These are phyloP conservation scores for Hyperoplus immaculatus DNA, from an alignment of 2,797 vertebrate species.

Conservation along the genomic window DNA sequence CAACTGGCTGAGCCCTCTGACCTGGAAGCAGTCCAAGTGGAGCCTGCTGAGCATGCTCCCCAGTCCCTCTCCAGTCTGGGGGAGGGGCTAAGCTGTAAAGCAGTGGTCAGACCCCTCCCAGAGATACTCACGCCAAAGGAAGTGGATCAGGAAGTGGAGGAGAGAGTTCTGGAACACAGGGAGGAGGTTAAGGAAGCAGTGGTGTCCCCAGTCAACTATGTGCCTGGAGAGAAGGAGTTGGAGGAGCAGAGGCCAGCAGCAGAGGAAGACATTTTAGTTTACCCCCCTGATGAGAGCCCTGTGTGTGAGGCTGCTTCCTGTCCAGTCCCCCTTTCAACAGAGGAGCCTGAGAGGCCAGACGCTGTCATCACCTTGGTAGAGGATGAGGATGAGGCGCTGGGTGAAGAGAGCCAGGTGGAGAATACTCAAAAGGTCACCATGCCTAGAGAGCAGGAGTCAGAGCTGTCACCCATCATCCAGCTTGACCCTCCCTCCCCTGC, in stretches of 20 bases:
- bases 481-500: conserved; percentile 70
- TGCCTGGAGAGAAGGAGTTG: conserved; percentile 66
- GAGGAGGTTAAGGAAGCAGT: conserved; percentile 63
- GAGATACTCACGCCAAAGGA: conserved; percentile 75
- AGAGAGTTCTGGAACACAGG: conserved; percentile 63
- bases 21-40: conserved; percentile 90
- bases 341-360: conserved; percentile 70
- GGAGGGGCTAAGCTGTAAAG: conserved; percentile 81
- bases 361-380: conserved; percentile 79
- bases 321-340: conserved; percentile 69
- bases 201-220: conserved; percentile 68
- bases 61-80: conserved; percentile 86
- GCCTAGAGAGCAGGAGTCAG: conserved; percentile 70
- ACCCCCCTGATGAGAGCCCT: conserved; percentile 72
- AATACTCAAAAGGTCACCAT: conserved; percentile 67
- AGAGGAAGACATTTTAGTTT: conserved; percentile 76
- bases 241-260: conserved; percentile 59
- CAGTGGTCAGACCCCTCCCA: conserved; percentile 75
- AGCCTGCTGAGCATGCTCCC: conserved; percentile 88
- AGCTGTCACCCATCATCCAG: conserved; percentile 65
- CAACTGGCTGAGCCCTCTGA: conserved; percentile 89
- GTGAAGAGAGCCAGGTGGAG: conserved; percentile 69
- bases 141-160: conserved; percentile 65
- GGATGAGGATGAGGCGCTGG: conserved; percentile 66
- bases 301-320: conserved; percentile 75